A percentile compares a stretch with the other conserved stretches of the same genome.
Evolutionary conservation across 1,140 invertebrate genomes (phyloP).

Genomic region (Drosophila littoralis): DNA sequence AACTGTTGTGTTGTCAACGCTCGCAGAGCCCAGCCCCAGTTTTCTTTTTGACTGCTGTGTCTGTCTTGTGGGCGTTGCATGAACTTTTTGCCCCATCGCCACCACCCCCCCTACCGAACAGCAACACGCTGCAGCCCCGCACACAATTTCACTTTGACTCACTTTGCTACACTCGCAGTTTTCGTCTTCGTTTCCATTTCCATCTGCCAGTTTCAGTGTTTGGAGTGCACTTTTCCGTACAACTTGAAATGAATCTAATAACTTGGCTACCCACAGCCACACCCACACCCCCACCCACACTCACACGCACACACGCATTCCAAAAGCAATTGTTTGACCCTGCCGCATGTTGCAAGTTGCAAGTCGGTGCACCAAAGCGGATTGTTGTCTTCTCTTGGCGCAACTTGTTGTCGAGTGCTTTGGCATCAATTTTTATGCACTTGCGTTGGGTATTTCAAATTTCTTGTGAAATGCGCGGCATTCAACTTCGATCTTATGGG

Average conservation of each 20-base stretch:
- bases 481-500: too few species aligned
- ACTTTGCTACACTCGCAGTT: slow-evolving; percentile 45
- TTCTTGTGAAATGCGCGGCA: too few species aligned
- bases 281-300: slow-evolving; percentile 20
- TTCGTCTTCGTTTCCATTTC: slow-evolving; percentile 9
- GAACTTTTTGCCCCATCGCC: slow-evolving; percentile 12
- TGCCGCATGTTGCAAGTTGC: slow-evolving; percentile 11
- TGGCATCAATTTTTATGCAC: slow-evolving; percentile 42
- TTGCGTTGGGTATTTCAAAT: too few species aligned
- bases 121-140: slow-evolving; percentile 22
- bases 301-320: slow-evolving; percentile 13
- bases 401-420: slow-evolving; percentile 68
- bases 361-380: slow-evolving; percentile 49
- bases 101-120: background rate
- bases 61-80: slow-evolving; percentile 25
- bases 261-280: slow-evolving; percentile 56
- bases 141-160: slow-evolving; percentile 73
- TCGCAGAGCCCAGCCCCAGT: slow-evolving; percentile 27
- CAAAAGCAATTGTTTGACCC: slow-evolving; percentile 49
- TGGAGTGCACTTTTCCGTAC: slow-evolving; percentile 75
- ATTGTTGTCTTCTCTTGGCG: slow-evolving; percentile 37
- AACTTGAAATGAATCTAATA: slow-evolving; percentile 83
- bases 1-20: slow-evolving; percentile 66
- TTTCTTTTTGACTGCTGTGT: slow-evolving; percentile 23
- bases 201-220: slow-evolving; percentile 57